Conservation (phyloP, 2,113 vertebrate genomes). For the Cygnus buccinator region DNA sequence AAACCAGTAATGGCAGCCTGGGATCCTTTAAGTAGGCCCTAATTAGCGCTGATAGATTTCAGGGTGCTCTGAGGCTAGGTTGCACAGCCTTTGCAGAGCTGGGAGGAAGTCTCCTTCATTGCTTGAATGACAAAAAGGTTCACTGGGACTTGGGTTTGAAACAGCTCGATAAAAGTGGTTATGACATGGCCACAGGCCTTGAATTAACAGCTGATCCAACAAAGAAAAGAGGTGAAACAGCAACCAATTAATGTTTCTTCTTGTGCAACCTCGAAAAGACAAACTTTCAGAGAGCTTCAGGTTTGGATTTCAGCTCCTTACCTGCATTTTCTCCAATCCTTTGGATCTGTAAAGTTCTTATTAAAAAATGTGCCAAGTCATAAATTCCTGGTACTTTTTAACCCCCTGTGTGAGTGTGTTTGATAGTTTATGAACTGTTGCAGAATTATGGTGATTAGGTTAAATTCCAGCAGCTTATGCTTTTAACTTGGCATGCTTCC, state of each 20-base stretch:
- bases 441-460: slow-evolving; percentile 30
- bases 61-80: slow-evolving; percentile 38
- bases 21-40: slow-evolving; percentile 55
- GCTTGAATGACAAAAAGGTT: slow-evolving; percentile 65
- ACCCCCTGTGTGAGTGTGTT: neutral
- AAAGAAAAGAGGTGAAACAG: slow-evolving; percentile 43
- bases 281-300: neutral
- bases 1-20: slow-evolving; percentile 16
- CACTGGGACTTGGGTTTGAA: slow-evolving; percentile 15
- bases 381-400: neutral
- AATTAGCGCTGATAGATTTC: slow-evolving; percentile 68
- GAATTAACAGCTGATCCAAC: slow-evolving; percentile 55
- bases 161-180: slow-evolving; percentile 49
- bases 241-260: slow-evolving; percentile 6
- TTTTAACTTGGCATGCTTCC: neutral
- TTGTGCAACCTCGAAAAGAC: neutral
- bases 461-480: neutral
- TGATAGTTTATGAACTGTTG: neutral
- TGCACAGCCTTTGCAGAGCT: slow-evolving; percentile 36
- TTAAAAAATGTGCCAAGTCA: neutral
- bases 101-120: slow-evolving; percentile 35
- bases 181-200: slow-evolving; percentile 53
- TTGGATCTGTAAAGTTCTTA: neutral
- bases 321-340: neutral
- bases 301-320: neutral